These are phyloP conservation scores for Caenorhabditis sinica DNA, from an alignment of 2,888 invertebrate species.

Conservation along the genomic window DNA sequence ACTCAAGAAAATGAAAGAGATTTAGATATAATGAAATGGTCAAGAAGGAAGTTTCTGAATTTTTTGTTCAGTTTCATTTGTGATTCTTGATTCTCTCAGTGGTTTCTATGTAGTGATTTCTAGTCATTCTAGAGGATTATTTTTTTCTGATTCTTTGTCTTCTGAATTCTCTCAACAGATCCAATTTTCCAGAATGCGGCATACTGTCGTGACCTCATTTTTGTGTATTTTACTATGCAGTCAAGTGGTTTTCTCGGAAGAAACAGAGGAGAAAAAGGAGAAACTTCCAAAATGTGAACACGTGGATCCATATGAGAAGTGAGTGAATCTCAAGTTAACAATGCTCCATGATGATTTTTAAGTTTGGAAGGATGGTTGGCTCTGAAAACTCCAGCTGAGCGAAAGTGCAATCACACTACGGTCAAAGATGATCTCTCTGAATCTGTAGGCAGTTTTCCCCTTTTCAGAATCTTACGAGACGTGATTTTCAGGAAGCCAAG, in stretches of 20 bases:
- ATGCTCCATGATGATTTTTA: slow-evolving; percentile 19
- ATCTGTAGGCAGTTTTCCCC: slow-evolving; percentile 1
- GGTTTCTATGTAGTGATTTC: too few relatives aligned
- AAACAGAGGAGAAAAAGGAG: slow-evolving; percentile 14
- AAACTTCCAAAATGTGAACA: slow-evolving; percentile 74
- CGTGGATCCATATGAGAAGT: slow-evolving; percentile 73
- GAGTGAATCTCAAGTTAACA: slow-evolving; percentile 18
- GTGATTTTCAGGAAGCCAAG: slow-evolving; percentile 56
- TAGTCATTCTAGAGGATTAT: not conserved
- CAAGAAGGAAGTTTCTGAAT: slow-evolving; percentile 23
- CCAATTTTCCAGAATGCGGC: slow-evolving; percentile 47
- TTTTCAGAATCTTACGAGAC: too few relatives aligned
- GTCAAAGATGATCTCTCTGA: slow-evolving; percentile 48
- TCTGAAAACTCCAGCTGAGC: slow-evolving; percentile 25
- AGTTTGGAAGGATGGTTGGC: slow-evolving; percentile 62
- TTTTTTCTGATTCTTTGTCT: not conserved
- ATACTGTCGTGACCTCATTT: slow-evolving; percentile 24
- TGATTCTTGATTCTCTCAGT: slow-evolving; percentile 24
- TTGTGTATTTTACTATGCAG: slow-evolving; percentile 1
- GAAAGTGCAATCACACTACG: slow-evolving; percentile 63
- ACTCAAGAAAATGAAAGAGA: slow-evolving; percentile 9
- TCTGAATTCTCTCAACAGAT: not conserved
- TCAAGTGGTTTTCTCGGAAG: not conserved
- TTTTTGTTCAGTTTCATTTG: slow-evolving; percentile 8
- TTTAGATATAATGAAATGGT: slow-evolving; percentile 10